These are phyloP conservation scores for Metopolophium dirhodum DNA, from an alignment of 1,140 invertebrate genomes.

Conservation along the genomic window DNA sequence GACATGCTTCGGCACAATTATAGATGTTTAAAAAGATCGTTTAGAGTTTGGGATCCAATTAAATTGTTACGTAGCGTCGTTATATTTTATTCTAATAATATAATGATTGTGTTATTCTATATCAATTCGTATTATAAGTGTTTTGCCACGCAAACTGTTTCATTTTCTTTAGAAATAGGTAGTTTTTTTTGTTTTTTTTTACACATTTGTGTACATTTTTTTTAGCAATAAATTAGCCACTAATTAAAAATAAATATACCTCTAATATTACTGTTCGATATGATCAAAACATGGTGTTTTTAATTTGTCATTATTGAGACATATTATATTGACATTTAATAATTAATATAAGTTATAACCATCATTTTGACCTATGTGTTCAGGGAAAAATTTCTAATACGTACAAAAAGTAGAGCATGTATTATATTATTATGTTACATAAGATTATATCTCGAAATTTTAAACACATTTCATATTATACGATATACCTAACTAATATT, in stretches of 20 bases:
- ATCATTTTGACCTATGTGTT: conserved; percentile 47
- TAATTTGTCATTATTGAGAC: conserved; percentile 25
- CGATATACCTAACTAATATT: conserved; percentile 6
- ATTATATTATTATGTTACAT: not conserved
- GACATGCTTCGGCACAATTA: not conserved
- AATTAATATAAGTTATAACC: conserved; percentile 9
- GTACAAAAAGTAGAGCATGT: conserved; percentile 28
- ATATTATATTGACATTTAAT: not conserved
- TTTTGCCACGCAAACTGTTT: not conserved
- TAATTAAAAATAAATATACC: conserved; percentile 33
- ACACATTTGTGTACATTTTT: not conserved
- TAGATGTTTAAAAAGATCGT: not conserved
- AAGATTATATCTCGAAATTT: not conserved
- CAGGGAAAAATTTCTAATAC: conserved; percentile 17
- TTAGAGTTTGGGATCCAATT: not conserved
- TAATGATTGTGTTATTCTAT: conserved; percentile 24
- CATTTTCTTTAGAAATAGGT: not conserved
- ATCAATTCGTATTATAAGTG: not conserved
- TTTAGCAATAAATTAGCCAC: not conserved
- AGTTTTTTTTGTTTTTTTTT: not conserved
- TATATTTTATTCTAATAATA: conserved; percentile 23
- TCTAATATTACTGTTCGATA: conserved; percentile 40
- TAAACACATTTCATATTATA: not conserved
- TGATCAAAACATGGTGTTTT: conserved; percentile 43
- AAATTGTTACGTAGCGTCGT: not conserved